A percentile compares a stretch with the other conserved stretches of the same genome.
These are phyloP conservation scores for Spodoptera picta DNA, from an alignment of 2,888 invertebrate genomes.

Conservation along the genomic window DNA sequence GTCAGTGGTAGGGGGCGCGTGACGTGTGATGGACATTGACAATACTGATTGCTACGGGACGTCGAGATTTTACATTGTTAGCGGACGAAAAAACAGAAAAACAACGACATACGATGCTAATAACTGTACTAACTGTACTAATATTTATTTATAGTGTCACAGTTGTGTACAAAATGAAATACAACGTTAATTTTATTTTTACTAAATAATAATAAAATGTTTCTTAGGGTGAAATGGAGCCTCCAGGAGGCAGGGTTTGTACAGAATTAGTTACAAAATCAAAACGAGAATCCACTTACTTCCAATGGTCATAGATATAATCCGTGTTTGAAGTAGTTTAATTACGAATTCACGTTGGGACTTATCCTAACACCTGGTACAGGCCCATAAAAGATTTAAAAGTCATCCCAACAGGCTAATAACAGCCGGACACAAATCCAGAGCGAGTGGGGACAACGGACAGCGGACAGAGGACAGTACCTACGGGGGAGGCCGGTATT, in stretches of 20 bases:
- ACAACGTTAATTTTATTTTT: too few species aligned
- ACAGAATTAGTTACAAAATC: too few species aligned
- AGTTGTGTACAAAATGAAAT: too few species aligned
- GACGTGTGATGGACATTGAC: conserved; percentile 16
- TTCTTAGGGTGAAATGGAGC: too few species aligned
- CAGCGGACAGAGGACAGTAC: conserved; percentile 13
- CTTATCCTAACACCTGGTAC: conserved; percentile 28
- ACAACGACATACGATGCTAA: too few species aligned
- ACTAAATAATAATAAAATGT: too few species aligned
- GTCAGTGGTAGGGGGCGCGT: conserved; percentile 11
- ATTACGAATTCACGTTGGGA: conserved; percentile 22
- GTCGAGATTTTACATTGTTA: conserved; percentile 10
- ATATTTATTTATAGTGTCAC: too few species aligned
- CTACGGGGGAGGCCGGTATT: conserved; percentile 6
- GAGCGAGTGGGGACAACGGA: conserved; percentile 18
- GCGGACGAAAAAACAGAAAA: too few species aligned
- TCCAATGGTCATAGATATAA: too few species aligned
- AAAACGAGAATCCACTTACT: too few species aligned
- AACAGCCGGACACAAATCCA: conserved; percentile 49
- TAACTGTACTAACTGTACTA: too few species aligned
- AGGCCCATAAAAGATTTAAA: conserved; percentile 42
- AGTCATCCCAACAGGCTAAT: conserved; percentile 52
- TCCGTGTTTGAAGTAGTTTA: conserved; percentile 18
- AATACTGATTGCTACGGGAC: conserved; percentile 15
- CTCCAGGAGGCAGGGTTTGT: too few species aligned